A percentile compares a stretch with the other conserved stretches of the same genome.
Evolutionary conservation across 2,797 vertebrate genomes (phyloP).

Genomic region (Agapornis canus): DNA sequence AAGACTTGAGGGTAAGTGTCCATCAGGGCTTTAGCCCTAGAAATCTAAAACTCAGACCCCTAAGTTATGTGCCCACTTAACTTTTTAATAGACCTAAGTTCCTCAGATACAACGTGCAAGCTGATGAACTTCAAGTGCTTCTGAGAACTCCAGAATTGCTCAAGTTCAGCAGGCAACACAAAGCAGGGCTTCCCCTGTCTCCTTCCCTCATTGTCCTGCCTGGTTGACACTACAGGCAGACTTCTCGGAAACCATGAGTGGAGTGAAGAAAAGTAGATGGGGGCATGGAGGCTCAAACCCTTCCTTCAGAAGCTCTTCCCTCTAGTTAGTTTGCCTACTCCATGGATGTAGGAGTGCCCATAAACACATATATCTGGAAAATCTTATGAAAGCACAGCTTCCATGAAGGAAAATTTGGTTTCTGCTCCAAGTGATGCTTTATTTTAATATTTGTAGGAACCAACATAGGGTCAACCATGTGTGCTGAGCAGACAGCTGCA

Average conservation of each 20-base stretch:
- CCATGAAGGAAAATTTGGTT: neutral
- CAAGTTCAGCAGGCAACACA: neutral
- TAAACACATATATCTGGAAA: neutral
- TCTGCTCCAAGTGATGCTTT: neutral
- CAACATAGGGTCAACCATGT: fast-evolving
- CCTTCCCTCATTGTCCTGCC: neutral
- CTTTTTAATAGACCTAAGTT: neutral
- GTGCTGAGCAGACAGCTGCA: fast-evolving
- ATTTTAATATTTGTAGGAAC: neutral
- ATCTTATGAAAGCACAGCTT: neutral
- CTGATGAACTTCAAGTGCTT: neutral
- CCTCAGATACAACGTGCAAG: neutral
- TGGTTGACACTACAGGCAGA: neutral
- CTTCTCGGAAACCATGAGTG: conserved; percentile 41
- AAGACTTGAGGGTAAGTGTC: neutral
- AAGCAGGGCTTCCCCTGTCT: conserved; percentile 23
- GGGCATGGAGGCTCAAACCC: neutral
- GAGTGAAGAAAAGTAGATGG: neutral
- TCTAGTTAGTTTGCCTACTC: neutral
- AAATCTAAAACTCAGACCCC: neutral
- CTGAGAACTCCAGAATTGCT: conserved; percentile 52
- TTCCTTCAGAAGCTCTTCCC: neutral
- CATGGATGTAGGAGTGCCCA: neutral
- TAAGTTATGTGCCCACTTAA: neutral
- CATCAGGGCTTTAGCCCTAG: neutral